Evolutionary conservation across 37 sponge, comb jelly and placozoan genomes (phyloP).

Genomic region (Spongia lamella): DNA sequence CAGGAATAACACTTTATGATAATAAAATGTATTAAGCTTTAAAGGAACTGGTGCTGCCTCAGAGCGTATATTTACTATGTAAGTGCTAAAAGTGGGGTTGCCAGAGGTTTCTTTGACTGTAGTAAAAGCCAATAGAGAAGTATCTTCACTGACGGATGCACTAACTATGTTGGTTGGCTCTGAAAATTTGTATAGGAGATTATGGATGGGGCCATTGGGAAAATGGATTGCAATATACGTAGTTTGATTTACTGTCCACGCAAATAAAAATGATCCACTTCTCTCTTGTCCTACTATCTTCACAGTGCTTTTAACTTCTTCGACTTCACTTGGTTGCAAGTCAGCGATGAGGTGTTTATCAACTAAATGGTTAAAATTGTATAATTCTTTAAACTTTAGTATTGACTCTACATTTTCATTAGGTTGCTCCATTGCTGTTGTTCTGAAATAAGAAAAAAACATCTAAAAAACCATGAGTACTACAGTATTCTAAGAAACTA

Average conservation of each 20-base stretch:
- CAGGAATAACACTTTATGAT: too few species aligned
- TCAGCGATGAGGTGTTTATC: conserved; percentile 5
- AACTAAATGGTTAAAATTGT: conserved; percentile 32
- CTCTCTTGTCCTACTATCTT: conserved; percentile 50
- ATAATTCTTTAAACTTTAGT: conserved; percentile 32
- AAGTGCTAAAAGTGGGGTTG: conserved; percentile 12
- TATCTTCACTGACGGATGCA: conserved; percentile 38
- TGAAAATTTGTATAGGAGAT: conserved; percentile 43
- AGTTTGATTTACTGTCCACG: conserved; percentile 30
- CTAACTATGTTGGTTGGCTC: conserved; percentile 7
- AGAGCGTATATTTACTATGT: conserved; percentile 57
- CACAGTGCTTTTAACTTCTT: conserved; percentile 8
- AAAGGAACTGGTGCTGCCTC: conserved; percentile 36
- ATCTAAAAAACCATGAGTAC: too few species aligned
- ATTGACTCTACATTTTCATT: background rate
- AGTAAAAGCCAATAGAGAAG: conserved; percentile 51
- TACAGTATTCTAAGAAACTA: too few species aligned
- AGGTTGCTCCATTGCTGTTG: too few species aligned
- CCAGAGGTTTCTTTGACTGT: conserved; percentile 12
- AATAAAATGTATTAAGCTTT: conserved; percentile 2
- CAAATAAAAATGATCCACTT: conserved; percentile 35
- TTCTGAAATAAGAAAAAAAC: too few species aligned
- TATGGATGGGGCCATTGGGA: background rate
- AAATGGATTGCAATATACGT: conserved; percentile 34
- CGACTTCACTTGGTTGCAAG: conserved; percentile 2